phyloP scores from a whole-genome alignment of 2,797 vertebrate species.

The Holocentrus rufus region DNA sequence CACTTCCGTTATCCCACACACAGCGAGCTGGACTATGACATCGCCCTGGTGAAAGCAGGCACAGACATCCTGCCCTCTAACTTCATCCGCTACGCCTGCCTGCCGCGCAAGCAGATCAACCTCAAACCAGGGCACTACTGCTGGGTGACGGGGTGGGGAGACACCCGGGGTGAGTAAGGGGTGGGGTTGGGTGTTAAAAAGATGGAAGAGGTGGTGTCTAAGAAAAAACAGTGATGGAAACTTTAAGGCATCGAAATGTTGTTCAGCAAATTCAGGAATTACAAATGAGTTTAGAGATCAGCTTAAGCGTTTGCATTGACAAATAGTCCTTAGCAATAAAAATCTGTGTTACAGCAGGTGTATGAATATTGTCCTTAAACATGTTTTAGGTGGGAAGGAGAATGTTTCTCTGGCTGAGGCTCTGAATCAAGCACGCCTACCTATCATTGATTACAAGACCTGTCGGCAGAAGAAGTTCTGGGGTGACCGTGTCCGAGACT shows the following conservation, averaged over 20 bases:
- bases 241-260: too few relatives aligned
- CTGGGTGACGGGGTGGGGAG: conserved; percentile 84
- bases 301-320: too few relatives aligned
- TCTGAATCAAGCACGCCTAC: conserved; percentile 82
- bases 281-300: too few relatives aligned
- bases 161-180: conserved; percentile 75
- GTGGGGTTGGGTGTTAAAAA: not conserved
- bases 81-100: conserved; percentile 83
- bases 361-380: not conserved
- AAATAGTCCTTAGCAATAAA: not conserved
- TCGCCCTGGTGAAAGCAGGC: conserved; percentile 81
- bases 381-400: conserved; percentile 78
- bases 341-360: not conserved
- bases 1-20: conserved; percentile 80
- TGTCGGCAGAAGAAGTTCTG: conserved; percentile 87
- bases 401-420: conserved; percentile 80
- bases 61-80: conserved; percentile 78
- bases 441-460: conserved; percentile 83
- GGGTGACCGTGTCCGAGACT: conserved; percentile 86
- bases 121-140: conserved; percentile 81
- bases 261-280: too few relatives aligned
- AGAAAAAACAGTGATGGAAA: not conserved
- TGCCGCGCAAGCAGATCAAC: conserved; percentile 80
- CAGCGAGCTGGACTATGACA: conserved; percentile 83
- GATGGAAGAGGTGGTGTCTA: not conserved